A percentile compares a stretch with the other conserved stretches of the same genome.
phyloP scores from a whole-genome alignment of 1,140 invertebrate genomes.

The Ladona fulva region DNA sequence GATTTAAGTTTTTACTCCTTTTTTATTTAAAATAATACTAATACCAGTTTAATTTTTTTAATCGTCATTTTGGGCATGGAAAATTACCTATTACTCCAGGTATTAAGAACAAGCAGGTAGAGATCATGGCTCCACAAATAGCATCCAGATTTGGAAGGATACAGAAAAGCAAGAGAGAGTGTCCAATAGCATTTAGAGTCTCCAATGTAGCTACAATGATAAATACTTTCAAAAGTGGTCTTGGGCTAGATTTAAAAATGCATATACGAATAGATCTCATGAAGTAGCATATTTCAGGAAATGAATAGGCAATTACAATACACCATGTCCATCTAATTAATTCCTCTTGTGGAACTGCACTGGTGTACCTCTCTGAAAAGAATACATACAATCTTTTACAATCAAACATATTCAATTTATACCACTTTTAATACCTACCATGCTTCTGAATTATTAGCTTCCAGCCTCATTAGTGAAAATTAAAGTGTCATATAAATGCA shows the following conservation, averaged over 20 bases:
- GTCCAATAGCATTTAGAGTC: constrained; percentile 74
- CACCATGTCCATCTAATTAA: constrained; percentile 89
- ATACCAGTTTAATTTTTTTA: no score
- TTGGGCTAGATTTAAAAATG: constrained; percentile 77
- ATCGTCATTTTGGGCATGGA: no score
- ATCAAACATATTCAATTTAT: no score
- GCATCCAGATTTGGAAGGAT: constrained; percentile 86
- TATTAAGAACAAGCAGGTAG: constrained; percentile 85
- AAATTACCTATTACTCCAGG: constrained; percentile 62
- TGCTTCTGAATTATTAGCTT: no score
- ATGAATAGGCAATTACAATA: constrained; percentile 72
- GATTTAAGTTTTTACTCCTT: no score
- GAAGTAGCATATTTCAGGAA: constrained; percentile 74
- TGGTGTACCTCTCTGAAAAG: constrained; percentile 29
- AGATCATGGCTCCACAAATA: constrained; percentile 85
- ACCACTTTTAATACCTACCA: no score
- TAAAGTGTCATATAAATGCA: no score
- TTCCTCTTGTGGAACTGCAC: constrained; percentile 64
- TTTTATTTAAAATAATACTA: no score
- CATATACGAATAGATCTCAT: constrained; percentile 81
- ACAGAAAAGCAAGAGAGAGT: constrained; percentile 74
- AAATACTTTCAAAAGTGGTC: constrained; percentile 52
- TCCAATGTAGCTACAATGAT: constrained; percentile 69
- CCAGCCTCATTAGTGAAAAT: no score
- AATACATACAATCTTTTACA: no score